phyloP scores from a whole-genome alignment of 2,888 invertebrate genomes.

The Platycheirus albimanus region DNA sequence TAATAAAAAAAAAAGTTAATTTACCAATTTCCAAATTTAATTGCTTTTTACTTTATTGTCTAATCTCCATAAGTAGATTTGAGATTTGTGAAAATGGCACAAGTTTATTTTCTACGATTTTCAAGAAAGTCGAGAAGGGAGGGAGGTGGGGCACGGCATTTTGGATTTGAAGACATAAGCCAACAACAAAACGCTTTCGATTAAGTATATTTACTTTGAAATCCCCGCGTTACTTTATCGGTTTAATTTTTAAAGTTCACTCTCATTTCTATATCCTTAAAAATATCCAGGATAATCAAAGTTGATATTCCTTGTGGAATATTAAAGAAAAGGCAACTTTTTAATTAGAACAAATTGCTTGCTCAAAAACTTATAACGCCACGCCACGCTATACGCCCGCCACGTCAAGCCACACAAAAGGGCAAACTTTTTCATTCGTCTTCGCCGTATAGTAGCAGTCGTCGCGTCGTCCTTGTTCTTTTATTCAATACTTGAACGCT shows the following conservation, averaged over 20 bases:
- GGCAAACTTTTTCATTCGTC: not conserved
- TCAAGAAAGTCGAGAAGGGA: too few relatives aligned
- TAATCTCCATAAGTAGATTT: not conserved
- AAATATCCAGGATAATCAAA: slow-evolving; percentile 14
- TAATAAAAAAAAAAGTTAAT: slow-evolving; percentile 7
- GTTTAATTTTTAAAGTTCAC: not conserved
- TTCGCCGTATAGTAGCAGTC: too few relatives aligned
- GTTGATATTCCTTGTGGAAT: slow-evolving; percentile 12
- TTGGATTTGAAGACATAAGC: too few relatives aligned
- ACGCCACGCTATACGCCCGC: not conserved
- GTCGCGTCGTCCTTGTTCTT: not conserved
- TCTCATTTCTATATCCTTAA: slow-evolving; percentile 1
- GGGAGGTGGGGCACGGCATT: too few relatives aligned
- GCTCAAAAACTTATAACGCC: slow-evolving; percentile 53
- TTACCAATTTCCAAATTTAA: slow-evolving; percentile 4
- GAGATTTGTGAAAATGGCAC: not conserved
- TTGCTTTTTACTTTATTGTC: slow-evolving; percentile 6
- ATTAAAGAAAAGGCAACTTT: slow-evolving; percentile 34
- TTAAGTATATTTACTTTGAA: slow-evolving; percentile 15
- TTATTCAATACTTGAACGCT: slow-evolving; percentile 17
- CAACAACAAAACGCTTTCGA: slow-evolving; percentile 5
- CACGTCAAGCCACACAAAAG: not conserved
- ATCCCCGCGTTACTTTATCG: not conserved
- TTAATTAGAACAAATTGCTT: slow-evolving; percentile 67
- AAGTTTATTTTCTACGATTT: not conserved